phyloP scores from a whole-genome alignment of 2,888 invertebrate genomes.

The Epirrhoe alternata region DNA sequence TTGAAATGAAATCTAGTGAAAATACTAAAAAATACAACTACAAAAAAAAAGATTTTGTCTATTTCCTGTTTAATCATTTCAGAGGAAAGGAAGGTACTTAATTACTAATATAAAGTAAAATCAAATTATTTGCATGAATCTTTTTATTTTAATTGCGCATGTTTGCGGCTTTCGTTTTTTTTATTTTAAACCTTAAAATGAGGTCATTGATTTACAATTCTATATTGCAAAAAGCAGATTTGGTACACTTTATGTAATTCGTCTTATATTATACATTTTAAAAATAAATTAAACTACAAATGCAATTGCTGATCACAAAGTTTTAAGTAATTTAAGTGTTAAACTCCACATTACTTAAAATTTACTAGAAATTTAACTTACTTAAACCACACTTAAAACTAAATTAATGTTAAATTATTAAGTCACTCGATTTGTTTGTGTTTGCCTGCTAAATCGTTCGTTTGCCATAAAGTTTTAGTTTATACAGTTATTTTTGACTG shows the following conservation, averaged over 20 bases:
- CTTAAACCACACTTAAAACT: background rate
- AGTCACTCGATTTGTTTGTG: background rate
- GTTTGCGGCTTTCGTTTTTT: background rate
- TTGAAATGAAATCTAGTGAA: no score
- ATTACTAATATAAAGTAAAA: background rate
- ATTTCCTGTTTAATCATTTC: no score
- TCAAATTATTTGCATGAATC: background rate
- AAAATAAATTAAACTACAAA: conserved; percentile 13
- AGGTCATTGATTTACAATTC: conserved; percentile 23
- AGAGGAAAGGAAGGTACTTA: background rate
- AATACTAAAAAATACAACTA: no score
- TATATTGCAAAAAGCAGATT: no score
- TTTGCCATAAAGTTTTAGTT: no score
- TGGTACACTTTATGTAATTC: background rate
- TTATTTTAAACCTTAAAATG: conserved; percentile 12
- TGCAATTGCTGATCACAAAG: conserved; percentile 19
- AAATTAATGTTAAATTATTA: background rate
- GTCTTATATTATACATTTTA: background rate
- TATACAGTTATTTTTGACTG: background rate
- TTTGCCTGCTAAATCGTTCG: background rate
- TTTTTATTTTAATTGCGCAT: conserved; percentile 8
- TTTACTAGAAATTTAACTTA: conserved; percentile 15
- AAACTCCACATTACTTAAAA: conserved; percentile 25
- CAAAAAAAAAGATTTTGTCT: no score
- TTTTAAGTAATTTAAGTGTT: conserved; percentile 1